Evolutionary conservation across 2,797 vertebrate species (phyloP), one percentile per base, ranked within the genome.

Genomic region (Basileuterus tristriatus): DNA sequence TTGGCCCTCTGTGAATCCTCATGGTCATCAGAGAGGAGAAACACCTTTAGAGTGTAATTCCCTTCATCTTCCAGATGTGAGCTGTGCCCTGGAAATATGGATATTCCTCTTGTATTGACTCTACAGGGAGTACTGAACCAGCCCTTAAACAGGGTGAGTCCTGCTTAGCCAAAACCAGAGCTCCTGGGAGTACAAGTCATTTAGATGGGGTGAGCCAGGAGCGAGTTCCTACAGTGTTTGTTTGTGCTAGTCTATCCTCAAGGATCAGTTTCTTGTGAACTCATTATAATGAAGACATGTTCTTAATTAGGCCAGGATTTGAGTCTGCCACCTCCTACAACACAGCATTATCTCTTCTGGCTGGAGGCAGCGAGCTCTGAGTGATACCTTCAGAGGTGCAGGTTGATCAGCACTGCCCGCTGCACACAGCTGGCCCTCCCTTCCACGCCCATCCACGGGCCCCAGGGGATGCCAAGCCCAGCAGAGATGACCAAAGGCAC

Each of bases 381-480:
- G 8, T 1, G 75, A 58, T 43, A 15, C 49, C 55, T 69, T 47
- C 67, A 47, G 72, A 67, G 44, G 16, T 60, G 78, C 55, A 63
- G 36, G 32, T 23, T n/a, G 58, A 24, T 37, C 30, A 55, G 55
- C 2, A 0, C 7, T 83, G 46, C 44, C 41, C 15, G 4, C 20
- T 0, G 1, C 37, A 30, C 72, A 30, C 26, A 34, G 8, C 67
- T 85, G 64, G 5, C 12, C 18, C 44, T 70, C 15, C 65, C 41
- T 70, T 23, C 53, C 2, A 0, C 41, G 44, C 32, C 68, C 39
- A 10, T 65, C 68, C 71, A 20, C 0, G 0, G 22, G 23, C 50
- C 55, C 63, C 34, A 41, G 52, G 32, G 29, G 10, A n/a, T 39
- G 53, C 58, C 74, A 62, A 16, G 20, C 37, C 46, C 7, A 1